These are phyloP conservation scores for Tribolium freemani DNA, from an alignment of 2,888 invertebrate genomes.

Conservation along the genomic window DNA sequence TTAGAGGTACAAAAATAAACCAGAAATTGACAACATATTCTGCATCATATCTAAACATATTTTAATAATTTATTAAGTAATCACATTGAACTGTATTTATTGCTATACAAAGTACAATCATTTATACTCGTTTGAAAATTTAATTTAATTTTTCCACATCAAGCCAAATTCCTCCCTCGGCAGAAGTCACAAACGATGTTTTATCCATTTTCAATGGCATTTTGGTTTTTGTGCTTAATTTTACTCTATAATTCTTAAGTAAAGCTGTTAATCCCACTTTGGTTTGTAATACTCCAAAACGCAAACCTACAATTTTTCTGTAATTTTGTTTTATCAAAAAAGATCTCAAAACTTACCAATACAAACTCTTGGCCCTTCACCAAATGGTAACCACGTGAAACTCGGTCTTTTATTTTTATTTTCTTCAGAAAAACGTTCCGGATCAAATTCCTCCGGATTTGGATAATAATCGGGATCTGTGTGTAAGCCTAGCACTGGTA, in stretches of 20 bases:
- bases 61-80: no score
- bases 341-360: conserved; percentile 43
- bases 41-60: no score
- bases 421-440: conserved; percentile 52
- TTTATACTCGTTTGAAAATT: no score
- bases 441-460: conserved; percentile 52
- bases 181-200: conserved; percentile 42
- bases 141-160: conserved; percentile 56
- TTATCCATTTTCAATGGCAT: conserved; percentile 50
- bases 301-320: conserved; percentile 49
- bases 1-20: no score
- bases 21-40: no score
- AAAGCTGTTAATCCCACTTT: conserved; percentile 57
- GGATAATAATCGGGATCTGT: conserved; percentile 60
- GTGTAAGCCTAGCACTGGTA: conserved; percentile 59
- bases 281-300: conserved; percentile 59
- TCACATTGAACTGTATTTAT: no score
- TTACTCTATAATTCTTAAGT: conserved; percentile 53
- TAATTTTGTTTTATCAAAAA: neutral
- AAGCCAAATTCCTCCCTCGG: conserved; percentile 52
- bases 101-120: no score
- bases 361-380: conserved; percentile 49
- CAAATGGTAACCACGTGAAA: conserved; percentile 46
- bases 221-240: conserved; percentile 52
- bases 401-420: conserved; percentile 34